Base-by-base conservation (phyloP, 2,888 invertebrate species). In the Eristalinus aeneus region DNA sequence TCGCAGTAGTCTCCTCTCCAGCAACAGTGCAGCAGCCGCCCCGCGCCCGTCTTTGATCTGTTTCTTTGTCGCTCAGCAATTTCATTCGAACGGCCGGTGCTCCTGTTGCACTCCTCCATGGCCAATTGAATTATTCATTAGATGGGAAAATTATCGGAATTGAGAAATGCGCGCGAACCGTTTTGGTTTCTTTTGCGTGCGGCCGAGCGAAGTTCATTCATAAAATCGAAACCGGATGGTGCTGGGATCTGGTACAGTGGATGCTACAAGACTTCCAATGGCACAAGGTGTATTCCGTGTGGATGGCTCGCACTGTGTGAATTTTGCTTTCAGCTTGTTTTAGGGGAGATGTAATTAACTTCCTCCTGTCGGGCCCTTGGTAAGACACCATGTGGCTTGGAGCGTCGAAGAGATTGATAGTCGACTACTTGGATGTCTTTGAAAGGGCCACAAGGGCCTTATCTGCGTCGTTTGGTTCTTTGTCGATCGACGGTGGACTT, bases 91-190 rank as follows among this genome's bases (percentile, higher is more conserved):
- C 46, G 46, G 27, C 23, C 32, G 46, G 54, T 61, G 34, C 64
- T 1, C 20, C 34, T 46, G 27, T 39, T 20, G 56, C 36, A 73
- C 32, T 36, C 54, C 56, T 27, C 56, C 9, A 12, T 32, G 22
- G 27, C 34, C 53, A 36, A 23, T 23, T 86, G 86, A 86, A 86
- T 86, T 74, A 86, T 86, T 82, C 86, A 86, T 86, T 36, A 77
- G 82, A 86, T 86, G 82, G 69, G 77, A 65, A 86, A 82, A 86
- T 86, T 86, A 86, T 86, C 77, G 77, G 77, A 81, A 77, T 81
- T 86, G 77, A 68, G 68, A 82, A 77, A 71, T 73, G 63, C 72
- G 53, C 34, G 36, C 32, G 5, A 80, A 79, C 56, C 31, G 65
- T 69, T 74, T 72, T 32, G 60, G 54, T 73, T 27, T 20, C 46